Evolutionary conservation across 1,140 invertebrate species (phyloP).

Genomic region (Drosophila virilis): DNA sequence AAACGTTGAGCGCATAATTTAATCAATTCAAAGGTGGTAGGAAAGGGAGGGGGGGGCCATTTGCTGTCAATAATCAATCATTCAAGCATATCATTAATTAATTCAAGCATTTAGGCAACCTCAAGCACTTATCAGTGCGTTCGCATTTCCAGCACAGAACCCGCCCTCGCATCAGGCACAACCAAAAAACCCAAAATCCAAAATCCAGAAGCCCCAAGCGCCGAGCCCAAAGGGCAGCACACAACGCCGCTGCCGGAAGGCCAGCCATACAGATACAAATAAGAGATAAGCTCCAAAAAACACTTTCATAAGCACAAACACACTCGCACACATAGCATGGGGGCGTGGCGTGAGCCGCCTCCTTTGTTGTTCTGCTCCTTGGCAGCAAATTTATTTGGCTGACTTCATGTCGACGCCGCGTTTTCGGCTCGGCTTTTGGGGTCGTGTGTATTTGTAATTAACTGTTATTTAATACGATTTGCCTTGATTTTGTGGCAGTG

Average conservation of each 20-base stretch:
- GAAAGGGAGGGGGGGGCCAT: no score
- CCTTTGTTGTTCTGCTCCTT: conserved; percentile 18
- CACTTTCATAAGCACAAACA: conserved; percentile 15
- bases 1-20: conserved; percentile 62
- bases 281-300: conserved; percentile 41
- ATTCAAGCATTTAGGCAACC: conserved; percentile 75
- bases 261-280: conserved; percentile 32
- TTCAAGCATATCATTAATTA: conserved; percentile 80
- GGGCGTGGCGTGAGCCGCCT: neutral
- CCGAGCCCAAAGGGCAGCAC: conserved; percentile 11
- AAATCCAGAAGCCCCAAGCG: neutral
- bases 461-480: conserved; percentile 82
- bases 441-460: conserved; percentile 73
- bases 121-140: conserved; percentile 47
- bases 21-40: conserved; percentile 54
- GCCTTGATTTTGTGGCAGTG: conserved; percentile 57
- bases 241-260: neutral
- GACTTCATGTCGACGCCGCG: conserved; percentile 49
- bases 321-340: neutral
- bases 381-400: conserved; percentile 39
- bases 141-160: no score
- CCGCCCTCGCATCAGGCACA: neutral
- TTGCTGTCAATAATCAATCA: conserved; percentile 72
- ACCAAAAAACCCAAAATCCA: conserved; percentile 2
- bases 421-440: conserved; percentile 28